Conservation (phyloP, 2,113 vertebrate genomes). For the Falco punctatus region DNA sequence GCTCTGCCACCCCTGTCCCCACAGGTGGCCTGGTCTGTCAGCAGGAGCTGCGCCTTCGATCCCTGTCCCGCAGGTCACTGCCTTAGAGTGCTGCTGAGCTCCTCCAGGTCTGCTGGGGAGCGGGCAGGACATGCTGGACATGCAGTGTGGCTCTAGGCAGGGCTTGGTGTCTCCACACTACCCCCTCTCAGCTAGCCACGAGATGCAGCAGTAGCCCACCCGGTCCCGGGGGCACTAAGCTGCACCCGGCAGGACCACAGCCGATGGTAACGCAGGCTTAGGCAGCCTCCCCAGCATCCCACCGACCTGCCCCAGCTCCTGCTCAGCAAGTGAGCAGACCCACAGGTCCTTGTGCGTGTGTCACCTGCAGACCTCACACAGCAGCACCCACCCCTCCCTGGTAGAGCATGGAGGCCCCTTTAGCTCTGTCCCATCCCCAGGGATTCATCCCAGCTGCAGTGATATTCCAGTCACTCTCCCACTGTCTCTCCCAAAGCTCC, state of each 20-base stretch:
- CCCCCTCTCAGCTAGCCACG: neutral
- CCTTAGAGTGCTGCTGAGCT: neutral
- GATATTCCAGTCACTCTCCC: neutral
- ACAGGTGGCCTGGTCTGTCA: neutral
- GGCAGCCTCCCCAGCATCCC: neutral
- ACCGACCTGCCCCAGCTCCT: neutral
- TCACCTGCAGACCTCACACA: neutral
- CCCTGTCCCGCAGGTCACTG: accelerated
- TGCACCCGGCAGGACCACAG: neutral
- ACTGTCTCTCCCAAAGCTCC: neutral
- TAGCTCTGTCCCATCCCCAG: neutral
- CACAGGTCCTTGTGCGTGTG: neutral
- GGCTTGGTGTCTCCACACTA: neutral
- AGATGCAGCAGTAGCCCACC: neutral
- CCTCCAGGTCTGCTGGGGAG: neutral
- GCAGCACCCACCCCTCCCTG: neutral
- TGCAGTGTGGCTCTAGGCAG: neutral
- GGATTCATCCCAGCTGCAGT: neutral
- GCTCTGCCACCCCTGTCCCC: neutral
- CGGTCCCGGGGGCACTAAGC: neutral
- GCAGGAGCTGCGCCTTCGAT: neutral
- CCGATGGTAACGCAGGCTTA: neutral
- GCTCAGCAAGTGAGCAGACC: neutral
- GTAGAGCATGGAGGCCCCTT: accelerated
- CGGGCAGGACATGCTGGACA: accelerated